Evolutionary conservation across 2,113 vertebrate species (phyloP).

Genomic region (Rhynchomys soricoides): DNA sequence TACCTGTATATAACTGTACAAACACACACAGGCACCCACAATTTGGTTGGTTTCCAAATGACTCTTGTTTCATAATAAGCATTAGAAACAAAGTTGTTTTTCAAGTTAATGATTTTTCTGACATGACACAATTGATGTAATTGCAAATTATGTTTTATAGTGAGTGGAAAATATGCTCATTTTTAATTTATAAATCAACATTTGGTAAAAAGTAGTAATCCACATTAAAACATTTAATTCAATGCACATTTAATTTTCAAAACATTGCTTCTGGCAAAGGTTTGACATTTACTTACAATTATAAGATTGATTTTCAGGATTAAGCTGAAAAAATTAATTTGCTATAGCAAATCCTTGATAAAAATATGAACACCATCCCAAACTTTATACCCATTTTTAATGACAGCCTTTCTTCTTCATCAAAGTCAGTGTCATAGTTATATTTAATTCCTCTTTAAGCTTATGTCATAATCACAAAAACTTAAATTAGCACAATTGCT

Average conservation of each 20-base stretch:
- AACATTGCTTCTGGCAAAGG: slow-evolving; percentile 76
- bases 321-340: slow-evolving; percentile 81
- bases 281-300: slow-evolving; percentile 83
- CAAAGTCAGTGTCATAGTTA: slow-evolving; percentile 60
- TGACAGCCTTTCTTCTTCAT: slow-evolving; percentile 69
- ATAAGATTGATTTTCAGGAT: slow-evolving; percentile 82
- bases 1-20: not conserved
- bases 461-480: slow-evolving; percentile 71
- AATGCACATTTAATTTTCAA: slow-evolving; percentile 83
- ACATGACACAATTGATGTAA: slow-evolving; percentile 77
- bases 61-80: slow-evolving; percentile 40
- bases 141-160: slow-evolving; percentile 78
- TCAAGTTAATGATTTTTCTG: slow-evolving; percentile 71
- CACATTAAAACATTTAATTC: slow-evolving; percentile 78
- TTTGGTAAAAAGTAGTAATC: slow-evolving; percentile 84
- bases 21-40: not conserved
- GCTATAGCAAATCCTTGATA: slow-evolving; percentile 77
- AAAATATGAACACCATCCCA: slow-evolving; percentile 67
- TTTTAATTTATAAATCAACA: slow-evolving; percentile 80
- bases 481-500: slow-evolving; percentile 65
- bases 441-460: slow-evolving; percentile 76
- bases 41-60: slow-evolving; percentile 59
- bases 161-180: slow-evolving; percentile 77
- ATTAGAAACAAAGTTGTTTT: slow-evolving; percentile 73
- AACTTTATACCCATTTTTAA: not conserved